A percentile compares a stretch with the other conserved stretches of the same genome.
These are phyloP conservation scores for Athetis lepigone DNA, from an alignment of 2,888 invertebrate genomes.

Conservation along the genomic window DNA sequence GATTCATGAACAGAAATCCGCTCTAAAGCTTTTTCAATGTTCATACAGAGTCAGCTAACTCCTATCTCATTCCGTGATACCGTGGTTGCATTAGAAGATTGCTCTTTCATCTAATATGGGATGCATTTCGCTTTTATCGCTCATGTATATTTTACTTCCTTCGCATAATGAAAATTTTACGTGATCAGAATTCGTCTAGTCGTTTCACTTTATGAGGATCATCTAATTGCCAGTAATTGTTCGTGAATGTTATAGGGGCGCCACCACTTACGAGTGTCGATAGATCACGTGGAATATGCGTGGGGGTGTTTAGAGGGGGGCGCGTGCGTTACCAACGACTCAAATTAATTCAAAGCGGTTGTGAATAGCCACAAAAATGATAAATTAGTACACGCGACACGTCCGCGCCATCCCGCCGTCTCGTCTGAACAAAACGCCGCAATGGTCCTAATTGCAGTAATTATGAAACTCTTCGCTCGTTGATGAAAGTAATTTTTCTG, in stretches of 20 bases:
- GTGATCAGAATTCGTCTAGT: conserved; percentile 49
- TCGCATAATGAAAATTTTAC: conserved; percentile 52
- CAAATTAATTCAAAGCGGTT: conserved; percentile 68
- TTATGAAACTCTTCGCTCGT: conserved; percentile 88
- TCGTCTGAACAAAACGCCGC: conserved; percentile 81
- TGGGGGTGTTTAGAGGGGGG: conserved; percentile 41
- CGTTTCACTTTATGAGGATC: conserved; percentile 20
- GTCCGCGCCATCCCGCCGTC: conserved; percentile 73
- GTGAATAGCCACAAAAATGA: conserved; percentile 74
- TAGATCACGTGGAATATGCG: conserved; percentile 58
- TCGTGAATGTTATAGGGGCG: conserved; percentile 34
- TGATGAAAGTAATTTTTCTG: conserved; percentile 89
- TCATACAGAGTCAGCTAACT: conserved; percentile 50
- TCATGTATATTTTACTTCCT: conserved; percentile 52
- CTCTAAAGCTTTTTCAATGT: conserved; percentile 43
- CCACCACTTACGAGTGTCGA: conserved; percentile 47
- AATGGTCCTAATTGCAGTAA: conserved; percentile 85
- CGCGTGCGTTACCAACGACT: conserved; percentile 60
- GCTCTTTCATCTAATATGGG: conserved; percentile 56
- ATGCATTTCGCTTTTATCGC: conserved; percentile 59
- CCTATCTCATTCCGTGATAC: conserved; percentile 51
- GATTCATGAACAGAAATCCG: conserved; percentile 40
- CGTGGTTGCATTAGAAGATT: conserved; percentile 60
- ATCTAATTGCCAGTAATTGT: conserved; percentile 57
- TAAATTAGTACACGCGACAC: conserved; percentile 84